These are phyloP conservation scores for Mythimna pallens DNA, from an alignment of 2,888 invertebrate species.

Conservation along the genomic window DNA sequence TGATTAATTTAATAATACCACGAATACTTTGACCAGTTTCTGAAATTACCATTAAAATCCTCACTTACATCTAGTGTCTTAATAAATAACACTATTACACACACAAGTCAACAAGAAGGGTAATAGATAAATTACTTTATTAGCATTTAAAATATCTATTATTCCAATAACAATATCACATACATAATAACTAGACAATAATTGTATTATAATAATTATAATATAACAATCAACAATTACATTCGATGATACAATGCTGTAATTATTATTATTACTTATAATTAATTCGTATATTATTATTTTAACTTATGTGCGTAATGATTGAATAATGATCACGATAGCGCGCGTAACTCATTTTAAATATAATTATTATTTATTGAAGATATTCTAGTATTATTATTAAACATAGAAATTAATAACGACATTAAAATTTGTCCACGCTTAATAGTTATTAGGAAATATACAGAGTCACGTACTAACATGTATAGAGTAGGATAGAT, in stretches of 20 bases:
- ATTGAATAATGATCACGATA: conserved; percentile 80
- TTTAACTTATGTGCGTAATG: conserved; percentile 83
- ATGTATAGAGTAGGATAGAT: conserved; percentile 70
- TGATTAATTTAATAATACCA: conserved; percentile 40
- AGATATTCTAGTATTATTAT: conserved; percentile 65
- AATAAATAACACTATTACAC: conserved; percentile 79
- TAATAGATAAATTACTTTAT: conserved; percentile 80
- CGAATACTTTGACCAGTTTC: conserved; percentile 53
- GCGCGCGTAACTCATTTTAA: conserved; percentile 60
- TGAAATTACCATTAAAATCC: conserved; percentile 65
- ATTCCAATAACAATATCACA: conserved; percentile 90
- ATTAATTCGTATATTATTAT: conserved; percentile 83
- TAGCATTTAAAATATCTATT: conserved; percentile 88
- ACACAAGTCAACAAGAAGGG: conserved; percentile 88
- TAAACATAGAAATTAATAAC: conserved; percentile 67
- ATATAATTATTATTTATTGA: conserved; percentile 57
- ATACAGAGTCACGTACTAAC: conserved; percentile 76
- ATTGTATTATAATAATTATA: conserved; percentile 79
- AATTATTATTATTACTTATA: conserved; percentile 79
- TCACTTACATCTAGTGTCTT: conserved; percentile 71
- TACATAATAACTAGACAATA: conserved; percentile 87
- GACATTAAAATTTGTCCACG: conserved; percentile 68
- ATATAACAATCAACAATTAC: conserved; percentile 88
- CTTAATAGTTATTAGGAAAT: conserved; percentile 66
- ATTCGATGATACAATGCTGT: conserved; percentile 87